Conservation (phyloP, 2,888 invertebrate species). For the Conops quadrifasciatus region DNA sequence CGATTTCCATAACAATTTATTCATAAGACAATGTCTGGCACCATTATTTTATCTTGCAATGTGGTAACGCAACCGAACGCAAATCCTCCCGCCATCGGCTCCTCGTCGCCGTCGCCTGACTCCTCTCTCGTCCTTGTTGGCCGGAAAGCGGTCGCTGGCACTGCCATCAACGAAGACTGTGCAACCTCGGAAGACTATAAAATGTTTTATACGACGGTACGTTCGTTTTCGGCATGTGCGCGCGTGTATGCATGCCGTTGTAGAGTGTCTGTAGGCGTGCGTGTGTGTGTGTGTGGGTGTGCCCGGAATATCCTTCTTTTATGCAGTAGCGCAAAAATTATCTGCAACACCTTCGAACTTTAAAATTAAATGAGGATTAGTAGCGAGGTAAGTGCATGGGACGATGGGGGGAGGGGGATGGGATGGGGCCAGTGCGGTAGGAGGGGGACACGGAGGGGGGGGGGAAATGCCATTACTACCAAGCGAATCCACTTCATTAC, state of each 20-base stretch:
- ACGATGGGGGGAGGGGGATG: not conserved
- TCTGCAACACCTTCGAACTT: constrained; percentile 64
- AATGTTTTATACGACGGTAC: constrained; percentile 57
- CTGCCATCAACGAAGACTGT: constrained; percentile 15
- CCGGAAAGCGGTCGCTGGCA: not conserved
- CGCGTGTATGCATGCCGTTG: constrained; percentile 26
- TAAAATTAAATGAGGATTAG: constrained; percentile 64
- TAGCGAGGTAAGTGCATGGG: constrained; percentile 35
- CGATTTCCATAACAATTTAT: constrained; percentile 67
- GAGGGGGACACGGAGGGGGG: not conserved
- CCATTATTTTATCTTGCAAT: constrained; percentile 61
- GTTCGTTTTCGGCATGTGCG: constrained; percentile 41
- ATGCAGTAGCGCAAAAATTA: constrained; percentile 58
- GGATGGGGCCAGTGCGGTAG: not conserved
- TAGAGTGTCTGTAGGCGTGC: constrained; percentile 20
- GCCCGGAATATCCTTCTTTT: constrained; percentile 41
- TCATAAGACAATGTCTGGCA: constrained; percentile 67
- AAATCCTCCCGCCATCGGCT: constrained; percentile 35
- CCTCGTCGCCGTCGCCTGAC: constrained; percentile 12
- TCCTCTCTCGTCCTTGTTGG: not conserved
- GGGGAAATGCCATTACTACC: not conserved
- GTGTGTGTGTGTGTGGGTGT: constrained; percentile 20
- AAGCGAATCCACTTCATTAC: constrained; percentile 18
- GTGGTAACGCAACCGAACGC: constrained; percentile 56
- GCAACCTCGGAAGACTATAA: constrained; percentile 47